A percentile compares a stretch with the other conserved stretches of the same genome.
Conservation (phyloP, 2,113 vertebrate genomes). For the Engraulis encrasicolus region DNA sequence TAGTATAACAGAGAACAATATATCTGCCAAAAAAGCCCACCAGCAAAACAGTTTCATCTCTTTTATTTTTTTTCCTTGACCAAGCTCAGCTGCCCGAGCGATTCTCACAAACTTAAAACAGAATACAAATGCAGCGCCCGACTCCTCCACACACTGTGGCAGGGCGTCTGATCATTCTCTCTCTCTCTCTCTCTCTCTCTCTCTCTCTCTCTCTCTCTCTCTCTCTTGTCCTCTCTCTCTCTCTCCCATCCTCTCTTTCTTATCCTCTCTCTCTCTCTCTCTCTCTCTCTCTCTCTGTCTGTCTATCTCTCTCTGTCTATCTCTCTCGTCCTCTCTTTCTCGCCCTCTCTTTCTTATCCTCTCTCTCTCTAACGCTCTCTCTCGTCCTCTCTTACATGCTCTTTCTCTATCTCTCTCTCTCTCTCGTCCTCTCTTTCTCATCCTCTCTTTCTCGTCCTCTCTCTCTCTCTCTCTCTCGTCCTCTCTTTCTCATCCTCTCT, state of each 20-base stretch:
- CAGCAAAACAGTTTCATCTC: neutral
- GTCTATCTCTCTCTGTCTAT: no score
- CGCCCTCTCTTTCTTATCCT: neutral
- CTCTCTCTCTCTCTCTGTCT: neutral
- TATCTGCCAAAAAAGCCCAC: neutral
- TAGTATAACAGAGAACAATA: neutral
- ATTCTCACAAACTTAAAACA: constrained; percentile 10
- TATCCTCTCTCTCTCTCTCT: neutral
- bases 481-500: neutral
- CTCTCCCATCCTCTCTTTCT: neutral
- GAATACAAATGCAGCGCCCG: constrained; percentile 32
- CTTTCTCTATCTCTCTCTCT: neutral
- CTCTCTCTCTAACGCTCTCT: no score
- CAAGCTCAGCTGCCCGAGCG: constrained; percentile 5
- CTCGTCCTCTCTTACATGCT: no score
- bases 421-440: neutral
- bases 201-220: neutral
- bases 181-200: no score
- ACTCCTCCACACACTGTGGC: constrained; percentile 24
- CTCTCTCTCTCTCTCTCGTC: no score
- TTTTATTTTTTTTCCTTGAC: neutral
- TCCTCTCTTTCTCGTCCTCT: neutral
- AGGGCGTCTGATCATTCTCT: constrained; percentile 35
- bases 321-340: neutral
- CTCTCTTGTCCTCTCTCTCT: neutral